Percentiles rank a stretch among this genome's conserved stretches.
These are phyloP conservation scores for Drosophila gunungcola DNA, from an alignment of 1,140 invertebrate genomes.

Conservation along the genomic window DNA sequence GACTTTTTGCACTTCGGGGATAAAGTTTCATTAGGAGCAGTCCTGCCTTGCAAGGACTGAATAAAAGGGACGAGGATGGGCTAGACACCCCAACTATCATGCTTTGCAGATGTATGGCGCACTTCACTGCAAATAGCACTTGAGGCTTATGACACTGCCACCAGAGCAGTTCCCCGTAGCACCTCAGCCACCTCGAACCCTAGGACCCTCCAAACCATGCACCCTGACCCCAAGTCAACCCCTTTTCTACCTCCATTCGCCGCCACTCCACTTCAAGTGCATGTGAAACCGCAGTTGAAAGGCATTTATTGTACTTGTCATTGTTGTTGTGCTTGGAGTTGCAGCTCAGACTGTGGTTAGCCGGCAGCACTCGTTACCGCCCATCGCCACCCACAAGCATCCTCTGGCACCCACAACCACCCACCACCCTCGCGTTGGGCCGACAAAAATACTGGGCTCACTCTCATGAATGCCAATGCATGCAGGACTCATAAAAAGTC, in stretches of 20 bases:
- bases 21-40: conserved; percentile 81
- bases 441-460: conserved; percentile 64
- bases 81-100: conserved; percentile 65
- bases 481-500: conserved; percentile 69
- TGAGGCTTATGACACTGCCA: conserved; percentile 59
- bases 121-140: conserved; percentile 67
- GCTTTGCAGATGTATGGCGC: conserved; percentile 58
- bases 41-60: conserved; percentile 42
- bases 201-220: neutral
- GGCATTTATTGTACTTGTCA: conserved; percentile 83
- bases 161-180: conserved; percentile 9
- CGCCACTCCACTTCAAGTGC: conserved; percentile 73
- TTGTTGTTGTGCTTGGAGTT: conserved; percentile 65
- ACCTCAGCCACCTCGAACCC: neutral
- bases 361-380: neutral
- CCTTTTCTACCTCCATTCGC: conserved; percentile 6
- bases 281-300: conserved; percentile 83
- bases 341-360: conserved; percentile 46
- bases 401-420: neutral
- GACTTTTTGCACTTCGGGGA: conserved; percentile 78
- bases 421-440: conserved; percentile 13
- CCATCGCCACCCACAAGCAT: neutral
- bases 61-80: neutral
- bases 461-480: conserved; percentile 78
- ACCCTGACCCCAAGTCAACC: conserved; percentile 15